phyloP scores from a whole-genome alignment of 2,797 vertebrate genomes.

The Graptemys geographica region DNA sequence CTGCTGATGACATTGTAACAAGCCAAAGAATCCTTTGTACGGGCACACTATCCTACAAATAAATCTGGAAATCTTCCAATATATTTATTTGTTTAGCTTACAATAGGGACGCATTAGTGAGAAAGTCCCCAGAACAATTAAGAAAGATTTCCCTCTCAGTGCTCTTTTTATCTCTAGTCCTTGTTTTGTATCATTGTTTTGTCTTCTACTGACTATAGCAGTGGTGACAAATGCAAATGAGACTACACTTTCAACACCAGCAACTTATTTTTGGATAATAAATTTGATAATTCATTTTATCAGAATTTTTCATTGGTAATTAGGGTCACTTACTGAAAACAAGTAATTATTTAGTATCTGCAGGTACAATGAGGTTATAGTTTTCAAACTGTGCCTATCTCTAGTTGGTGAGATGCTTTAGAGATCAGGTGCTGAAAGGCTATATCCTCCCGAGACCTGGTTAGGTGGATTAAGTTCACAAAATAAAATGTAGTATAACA shows the following conservation, averaged over 20 bases:
- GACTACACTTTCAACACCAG: no score
- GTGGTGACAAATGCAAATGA: no score
- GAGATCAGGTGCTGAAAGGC: neutral
- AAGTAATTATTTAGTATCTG: neutral
- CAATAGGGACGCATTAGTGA: neutral
- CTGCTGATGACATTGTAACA: neutral
- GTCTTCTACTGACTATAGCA: no score
- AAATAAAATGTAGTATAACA: neutral
- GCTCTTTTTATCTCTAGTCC: neutral
- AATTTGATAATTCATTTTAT: no score
- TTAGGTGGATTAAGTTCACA: neutral
- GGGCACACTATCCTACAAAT: no score
- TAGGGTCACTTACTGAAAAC: neutral
- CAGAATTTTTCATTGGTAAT: no score
- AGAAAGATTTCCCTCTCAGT: neutral
- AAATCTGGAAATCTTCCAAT: neutral
- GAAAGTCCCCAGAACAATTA: neutral
- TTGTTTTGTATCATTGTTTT: neutral
- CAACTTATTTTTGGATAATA: no score
- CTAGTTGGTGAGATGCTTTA: neutral
- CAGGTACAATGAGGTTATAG: neutral
- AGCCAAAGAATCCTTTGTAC: no score
- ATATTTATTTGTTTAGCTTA: neutral
- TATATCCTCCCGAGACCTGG: neutral
- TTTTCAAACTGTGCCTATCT: neutral